Conservation (phyloP, 2,888 invertebrate species). For the Andrena minutula region DNA sequence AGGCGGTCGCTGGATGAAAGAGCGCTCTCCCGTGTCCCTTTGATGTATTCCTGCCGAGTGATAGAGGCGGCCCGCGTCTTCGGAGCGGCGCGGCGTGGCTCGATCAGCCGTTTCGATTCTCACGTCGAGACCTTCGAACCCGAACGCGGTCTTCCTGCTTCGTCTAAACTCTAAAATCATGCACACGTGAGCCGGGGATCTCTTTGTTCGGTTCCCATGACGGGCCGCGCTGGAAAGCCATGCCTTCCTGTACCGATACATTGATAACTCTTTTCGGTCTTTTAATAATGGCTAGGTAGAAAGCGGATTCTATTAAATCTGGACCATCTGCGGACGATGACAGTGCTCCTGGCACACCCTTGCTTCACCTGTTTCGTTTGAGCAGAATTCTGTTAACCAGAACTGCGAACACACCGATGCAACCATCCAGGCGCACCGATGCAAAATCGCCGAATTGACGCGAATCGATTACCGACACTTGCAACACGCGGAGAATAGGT, state of each 20-base stretch:
- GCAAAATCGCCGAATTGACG: constrained; percentile 18
- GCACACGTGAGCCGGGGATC: constrained; percentile 56
- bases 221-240: constrained; percentile 17
- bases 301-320: constrained; percentile 6
- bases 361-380: too few species aligned
- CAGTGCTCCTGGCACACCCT: too few species aligned
- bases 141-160: constrained; percentile 54
- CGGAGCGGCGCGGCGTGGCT: constrained; percentile 36
- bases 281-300: constrained; percentile 11
- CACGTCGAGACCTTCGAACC: constrained; percentile 77
- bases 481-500: constrained; percentile 16
- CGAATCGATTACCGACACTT: constrained; percentile 25
- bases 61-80: constrained; percentile 44
- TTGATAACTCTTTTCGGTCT: constrained; percentile 11
- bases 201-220: constrained; percentile 63
- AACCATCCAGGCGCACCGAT: background rate
- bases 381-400: too few species aligned
- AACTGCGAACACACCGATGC: background rate
- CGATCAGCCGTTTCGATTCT: constrained; percentile 80
- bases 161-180: constrained; percentile 65
- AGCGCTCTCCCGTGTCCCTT: constrained; percentile 54
- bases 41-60: constrained; percentile 55
- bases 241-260: constrained; percentile 11
- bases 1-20: constrained; percentile 30
- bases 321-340: too few species aligned